Conservation (phyloP, 2,113 vertebrate genomes). For the Cololabis saira region DNA sequence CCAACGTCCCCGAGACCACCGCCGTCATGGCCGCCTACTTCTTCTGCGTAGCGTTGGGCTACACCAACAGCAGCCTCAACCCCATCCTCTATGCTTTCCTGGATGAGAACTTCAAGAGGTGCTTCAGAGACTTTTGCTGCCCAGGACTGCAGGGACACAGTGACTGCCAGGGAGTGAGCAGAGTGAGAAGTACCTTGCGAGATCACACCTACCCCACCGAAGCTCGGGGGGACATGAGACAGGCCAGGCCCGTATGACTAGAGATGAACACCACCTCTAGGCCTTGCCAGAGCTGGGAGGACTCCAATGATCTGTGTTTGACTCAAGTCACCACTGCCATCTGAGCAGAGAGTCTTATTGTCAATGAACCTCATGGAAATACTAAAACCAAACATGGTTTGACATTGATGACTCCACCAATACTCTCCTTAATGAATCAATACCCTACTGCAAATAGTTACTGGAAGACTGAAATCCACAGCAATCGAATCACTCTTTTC, state of each 20-base stretch:
- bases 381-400: slow-evolving; percentile 12
- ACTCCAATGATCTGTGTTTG: slow-evolving; percentile 87
- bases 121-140: slow-evolving; percentile 96
- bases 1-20: slow-evolving; percentile 89
- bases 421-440: background rate
- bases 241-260: slow-evolving; percentile 95
- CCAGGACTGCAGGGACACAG: slow-evolving; percentile 76
- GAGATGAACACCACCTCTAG: slow-evolving; percentile 89
- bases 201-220: slow-evolving; percentile 85
- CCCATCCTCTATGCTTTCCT: slow-evolving; percentile 87
- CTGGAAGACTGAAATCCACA: background rate
- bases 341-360: slow-evolving; percentile 52
- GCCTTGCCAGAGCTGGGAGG: slow-evolving; percentile 83
- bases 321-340: slow-evolving; percentile 92
- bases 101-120: slow-evolving; percentile 97
- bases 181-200: slow-evolving; percentile 87
- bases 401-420: too few species aligned
- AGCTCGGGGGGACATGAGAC: slow-evolving; percentile 64
- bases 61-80: slow-evolving; percentile 98
- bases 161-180: slow-evolving; percentile 83
- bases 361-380: slow-evolving; percentile 13
- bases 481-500: too few species aligned
- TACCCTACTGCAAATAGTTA: too few species aligned
- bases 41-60: slow-evolving; percentile 96
- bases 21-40: slow-evolving; percentile 93